A percentile compares a stretch with the other conserved stretches of the same genome.
These are phyloP conservation scores for Melospiza georgiana DNA, from an alignment of 2,113 vertebrate species.

Conservation along the genomic window DNA sequence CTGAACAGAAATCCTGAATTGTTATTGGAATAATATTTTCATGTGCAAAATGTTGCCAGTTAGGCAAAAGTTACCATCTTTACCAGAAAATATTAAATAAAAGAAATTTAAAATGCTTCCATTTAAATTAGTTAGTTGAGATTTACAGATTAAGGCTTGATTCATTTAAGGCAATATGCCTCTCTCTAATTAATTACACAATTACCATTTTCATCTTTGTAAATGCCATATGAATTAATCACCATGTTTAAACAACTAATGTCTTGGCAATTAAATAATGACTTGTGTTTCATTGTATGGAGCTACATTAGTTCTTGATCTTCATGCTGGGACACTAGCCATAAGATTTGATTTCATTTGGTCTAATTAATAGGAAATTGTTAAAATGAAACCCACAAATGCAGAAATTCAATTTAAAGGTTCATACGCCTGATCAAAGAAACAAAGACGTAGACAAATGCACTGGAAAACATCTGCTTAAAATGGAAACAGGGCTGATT, in stretches of 20 bases:
- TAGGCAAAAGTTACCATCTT: background rate
- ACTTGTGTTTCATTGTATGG: background rate
- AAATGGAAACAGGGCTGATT: background rate
- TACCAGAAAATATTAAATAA: background rate
- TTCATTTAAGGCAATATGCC: background rate
- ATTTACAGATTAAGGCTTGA: background rate
- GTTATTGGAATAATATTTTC: background rate
- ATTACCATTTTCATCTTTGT: constrained; percentile 15
- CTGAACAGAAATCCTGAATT: background rate
- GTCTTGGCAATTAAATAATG: constrained; percentile 6
- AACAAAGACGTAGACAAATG: background rate
- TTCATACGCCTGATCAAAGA: background rate
- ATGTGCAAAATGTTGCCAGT: accelerated
- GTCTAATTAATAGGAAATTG: background rate
- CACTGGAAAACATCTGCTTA: background rate
- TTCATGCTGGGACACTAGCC: background rate
- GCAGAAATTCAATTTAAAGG: background rate
- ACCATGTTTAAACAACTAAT: background rate
- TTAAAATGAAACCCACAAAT: background rate
- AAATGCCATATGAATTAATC: constrained; percentile 8
- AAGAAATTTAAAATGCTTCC: background rate
- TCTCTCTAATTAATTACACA: background rate
- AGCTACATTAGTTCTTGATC: background rate
- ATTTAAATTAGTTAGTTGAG: background rate
- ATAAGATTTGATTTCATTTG: background rate